A percentile compares a stretch with the other conserved stretches of the same genome.
Conservation (phyloP, 2,888 invertebrate genomes). For the Lycia hirtaria region DNA sequence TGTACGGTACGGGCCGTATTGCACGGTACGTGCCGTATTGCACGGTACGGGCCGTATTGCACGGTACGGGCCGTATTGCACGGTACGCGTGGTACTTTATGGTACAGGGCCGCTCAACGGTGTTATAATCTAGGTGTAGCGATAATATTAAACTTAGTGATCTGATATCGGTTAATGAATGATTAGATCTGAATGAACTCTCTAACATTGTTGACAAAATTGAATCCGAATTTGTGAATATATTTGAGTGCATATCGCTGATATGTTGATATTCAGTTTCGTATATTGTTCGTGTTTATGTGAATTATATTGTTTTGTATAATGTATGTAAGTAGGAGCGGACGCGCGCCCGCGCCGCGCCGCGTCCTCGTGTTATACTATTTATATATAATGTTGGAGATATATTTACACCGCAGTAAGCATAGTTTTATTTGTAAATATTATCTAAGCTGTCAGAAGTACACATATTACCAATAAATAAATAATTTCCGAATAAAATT, state of each 20-base stretch:
- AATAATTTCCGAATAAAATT: slow-evolving; percentile 26
- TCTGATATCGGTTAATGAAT: slow-evolving; percentile 19
- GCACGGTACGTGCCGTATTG: too few relatives aligned
- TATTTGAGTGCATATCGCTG: background rate
- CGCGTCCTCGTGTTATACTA: slow-evolving; percentile 54
- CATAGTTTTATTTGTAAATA: slow-evolving; percentile 69
- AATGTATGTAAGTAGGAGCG: background rate
- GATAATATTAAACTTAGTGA: background rate
- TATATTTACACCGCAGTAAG: slow-evolving; percentile 40
- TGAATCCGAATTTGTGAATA: slow-evolving; percentile 8
- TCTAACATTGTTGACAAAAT: slow-evolving; percentile 21
- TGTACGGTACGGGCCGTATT: too few relatives aligned
- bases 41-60: too few relatives aligned
- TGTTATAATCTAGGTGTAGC: too few relatives aligned
- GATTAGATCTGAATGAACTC: slow-evolving; percentile 39
- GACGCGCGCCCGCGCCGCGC: background rate
- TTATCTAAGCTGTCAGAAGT: slow-evolving; percentile 56
- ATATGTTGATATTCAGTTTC: background rate
- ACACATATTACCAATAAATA: slow-evolving; percentile 65
- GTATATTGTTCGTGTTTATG: slow-evolving; percentile 5
- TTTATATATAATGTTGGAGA: slow-evolving; percentile 44
- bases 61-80: too few relatives aligned
- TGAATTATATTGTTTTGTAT: background rate
- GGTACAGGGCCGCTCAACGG: too few relatives aligned
- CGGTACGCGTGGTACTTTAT: too few relatives aligned